Percentiles rank a stretch among this genome's conserved stretches.
These are phyloP conservation scores for Lophotis ruficrista DNA, from an alignment of 2,113 vertebrate species.

Conservation along the genomic window DNA sequence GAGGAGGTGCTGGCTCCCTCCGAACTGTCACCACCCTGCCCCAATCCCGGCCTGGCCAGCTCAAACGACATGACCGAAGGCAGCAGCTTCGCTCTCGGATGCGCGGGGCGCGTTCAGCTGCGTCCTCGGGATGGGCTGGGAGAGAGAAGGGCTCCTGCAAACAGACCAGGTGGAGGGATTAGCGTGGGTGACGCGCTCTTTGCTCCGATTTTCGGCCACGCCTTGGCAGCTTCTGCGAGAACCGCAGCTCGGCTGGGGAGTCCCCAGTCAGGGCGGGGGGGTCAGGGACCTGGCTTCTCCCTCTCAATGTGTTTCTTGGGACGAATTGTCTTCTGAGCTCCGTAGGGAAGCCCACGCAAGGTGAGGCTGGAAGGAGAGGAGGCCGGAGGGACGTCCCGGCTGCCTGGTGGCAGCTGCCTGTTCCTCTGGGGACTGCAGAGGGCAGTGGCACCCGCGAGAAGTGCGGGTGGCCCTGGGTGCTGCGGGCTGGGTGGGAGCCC, in stretches of 20 bases:
- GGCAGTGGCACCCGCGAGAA: slow-evolving; percentile 17
- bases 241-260: fast-evolving
- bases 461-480: not conserved
- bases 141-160: not conserved
- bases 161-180: not conserved
- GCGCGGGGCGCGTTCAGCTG: fast-evolving
- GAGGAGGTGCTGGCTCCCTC: not conserved
- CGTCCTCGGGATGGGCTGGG: fast-evolving
- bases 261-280: not conserved
- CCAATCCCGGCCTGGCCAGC: not conserved
- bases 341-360: fast-evolving
- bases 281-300: not conserved
- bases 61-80: not conserved
- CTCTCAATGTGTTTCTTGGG: fast-evolving
- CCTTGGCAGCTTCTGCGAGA: not conserved
- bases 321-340: not conserved
- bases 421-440: slow-evolving; percentile 38
- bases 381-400: fast-evolving
- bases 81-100: fast-evolving
- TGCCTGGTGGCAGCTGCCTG: not conserved
- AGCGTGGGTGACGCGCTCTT: fast-evolving
- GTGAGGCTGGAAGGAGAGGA: not conserved
- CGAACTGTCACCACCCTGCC: not conserved
- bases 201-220: fast-evolving
- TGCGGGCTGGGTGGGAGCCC: not conserved